Evolutionary conservation across 2,113 vertebrate species (phyloP), one percentile per base, ranked within the genome.

Genomic region (Prionailurus bengalensis): DNA sequence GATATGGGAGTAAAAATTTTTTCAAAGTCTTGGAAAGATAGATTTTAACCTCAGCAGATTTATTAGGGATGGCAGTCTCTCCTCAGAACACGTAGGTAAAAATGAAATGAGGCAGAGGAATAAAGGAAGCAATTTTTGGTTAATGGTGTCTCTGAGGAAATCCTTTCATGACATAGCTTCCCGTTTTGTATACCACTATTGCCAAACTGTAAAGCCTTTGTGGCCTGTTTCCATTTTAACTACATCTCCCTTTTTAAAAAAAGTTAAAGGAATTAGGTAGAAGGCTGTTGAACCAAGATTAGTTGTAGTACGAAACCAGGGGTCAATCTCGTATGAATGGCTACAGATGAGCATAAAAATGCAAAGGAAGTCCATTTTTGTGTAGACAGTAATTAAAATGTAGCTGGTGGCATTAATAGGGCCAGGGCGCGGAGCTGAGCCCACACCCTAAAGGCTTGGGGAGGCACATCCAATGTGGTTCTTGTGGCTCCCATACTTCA

Each of bases 11-110:
- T 82, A 39, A 81, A 25, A 84, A 45, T 68, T 71, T 45, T 89
- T 93, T 82, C 29, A 29, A 70, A 76, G 71, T 84, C 45, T 71
- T 95, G 70, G 78, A 71, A 85, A 91, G 21, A 17, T 31, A 31
- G 39, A 27, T 65, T 84, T 65, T 53, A 63, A 61, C 31, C 68
- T 92, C 7, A 29, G 45, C n/a, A 95, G 84, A 42, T 29, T 48
- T 61, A 33, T 68, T 85, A 14, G 16, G 51, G 53, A 15, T 74
- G 25, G 55, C 76, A 78, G 8, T 89, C 15, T 73, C 42, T 79
- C 48, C 76, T 71, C 51, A 61, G 1, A 19, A 83, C 17, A 12
- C 1, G 10, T 25, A 36, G 36, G 12, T 70, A 13, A 79, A 89
- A 68, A 71, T 65, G 33, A 65, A 71, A 85, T 61, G 15, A 58